phyloP scores from a whole-genome alignment of 1,140 invertebrate species.

The Trinorchestia longiramus region DNA sequence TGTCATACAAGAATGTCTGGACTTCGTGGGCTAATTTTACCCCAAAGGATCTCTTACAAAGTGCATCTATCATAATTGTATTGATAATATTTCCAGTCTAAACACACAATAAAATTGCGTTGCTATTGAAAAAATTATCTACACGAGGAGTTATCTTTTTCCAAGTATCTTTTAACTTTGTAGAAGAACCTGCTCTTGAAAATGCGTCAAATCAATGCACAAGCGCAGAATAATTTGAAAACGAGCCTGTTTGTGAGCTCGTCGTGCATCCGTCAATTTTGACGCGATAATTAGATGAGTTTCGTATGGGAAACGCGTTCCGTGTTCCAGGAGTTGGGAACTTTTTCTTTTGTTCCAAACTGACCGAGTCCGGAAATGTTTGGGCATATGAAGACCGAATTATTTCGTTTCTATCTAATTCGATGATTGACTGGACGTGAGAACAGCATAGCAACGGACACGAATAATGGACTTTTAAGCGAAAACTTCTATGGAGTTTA shows the following conservation, averaged over 20 bases:
- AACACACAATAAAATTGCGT: neutral
- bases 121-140: neutral
- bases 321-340: constrained; percentile 22
- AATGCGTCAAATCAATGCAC: neutral
- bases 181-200: neutral
- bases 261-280: constrained; percentile 14
- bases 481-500: constrained; percentile 13
- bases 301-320: neutral
- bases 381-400: constrained; percentile 9
- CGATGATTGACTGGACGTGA: constrained; percentile 22
- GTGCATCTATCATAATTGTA: neutral
- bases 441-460: neutral
- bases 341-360: neutral
- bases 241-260: neutral
- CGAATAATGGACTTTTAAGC: constrained; percentile 31
- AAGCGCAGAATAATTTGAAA: neutral
- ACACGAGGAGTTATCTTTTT: neutral
- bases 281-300: constrained; percentile 19
- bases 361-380: neutral
- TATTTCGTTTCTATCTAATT: neutral
- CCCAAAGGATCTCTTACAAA: neutral
- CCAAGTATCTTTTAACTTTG: neutral
- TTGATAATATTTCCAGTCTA: neutral
- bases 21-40: neutral
- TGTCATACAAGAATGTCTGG: neutral